A percentile compares a stretch with the other conserved stretches of the same genome.
Evolutionary conservation across 2,888 invertebrate genomes (phyloP).

Genomic region (Torymus texanus): DNA sequence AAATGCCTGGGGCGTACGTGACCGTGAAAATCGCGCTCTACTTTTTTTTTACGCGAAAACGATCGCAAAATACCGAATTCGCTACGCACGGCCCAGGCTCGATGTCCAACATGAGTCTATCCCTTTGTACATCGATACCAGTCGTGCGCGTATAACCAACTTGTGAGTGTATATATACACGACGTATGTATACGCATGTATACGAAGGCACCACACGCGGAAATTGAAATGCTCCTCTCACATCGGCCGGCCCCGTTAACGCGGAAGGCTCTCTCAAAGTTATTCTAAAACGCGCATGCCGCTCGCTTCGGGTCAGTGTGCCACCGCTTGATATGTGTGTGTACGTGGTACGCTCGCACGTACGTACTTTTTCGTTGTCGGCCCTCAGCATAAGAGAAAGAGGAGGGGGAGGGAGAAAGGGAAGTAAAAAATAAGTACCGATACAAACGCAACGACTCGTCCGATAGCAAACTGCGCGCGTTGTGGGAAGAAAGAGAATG

Average conservation of each 20-base stretch:
- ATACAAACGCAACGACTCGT: too few relatives aligned
- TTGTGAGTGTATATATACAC: not conserved
- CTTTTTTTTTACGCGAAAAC: slow-evolving; percentile 23
- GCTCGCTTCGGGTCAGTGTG: slow-evolving; percentile 68
- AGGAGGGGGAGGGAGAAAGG: too few relatives aligned
- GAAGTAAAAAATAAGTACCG: too few relatives aligned
- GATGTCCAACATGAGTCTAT: not conserved
- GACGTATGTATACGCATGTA: slow-evolving; percentile 7
- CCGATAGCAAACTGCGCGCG: too few relatives aligned
- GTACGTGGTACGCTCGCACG: not conserved
- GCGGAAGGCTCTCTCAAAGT: slow-evolving; percentile 64
- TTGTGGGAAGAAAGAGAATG: too few relatives aligned
- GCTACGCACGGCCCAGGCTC: slow-evolving; percentile 8
- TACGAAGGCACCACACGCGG: not conserved
- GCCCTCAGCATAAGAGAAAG: not conserved
- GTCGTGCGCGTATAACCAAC: not conserved
- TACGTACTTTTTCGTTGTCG: slow-evolving; percentile 3
- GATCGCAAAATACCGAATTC: slow-evolving; percentile 37
- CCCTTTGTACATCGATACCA: not conserved
- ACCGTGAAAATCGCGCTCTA: slow-evolving; percentile 24
- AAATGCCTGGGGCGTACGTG: slow-evolving; percentile 20
- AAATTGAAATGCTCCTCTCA: slow-evolving; percentile 60
- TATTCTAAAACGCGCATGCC: slow-evolving; percentile 70
- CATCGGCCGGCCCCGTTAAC: slow-evolving; percentile 66
- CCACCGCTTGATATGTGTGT: slow-evolving; percentile 49